Conservation (phyloP, 2,113 vertebrate species). For the Geococcyx californianus region DNA sequence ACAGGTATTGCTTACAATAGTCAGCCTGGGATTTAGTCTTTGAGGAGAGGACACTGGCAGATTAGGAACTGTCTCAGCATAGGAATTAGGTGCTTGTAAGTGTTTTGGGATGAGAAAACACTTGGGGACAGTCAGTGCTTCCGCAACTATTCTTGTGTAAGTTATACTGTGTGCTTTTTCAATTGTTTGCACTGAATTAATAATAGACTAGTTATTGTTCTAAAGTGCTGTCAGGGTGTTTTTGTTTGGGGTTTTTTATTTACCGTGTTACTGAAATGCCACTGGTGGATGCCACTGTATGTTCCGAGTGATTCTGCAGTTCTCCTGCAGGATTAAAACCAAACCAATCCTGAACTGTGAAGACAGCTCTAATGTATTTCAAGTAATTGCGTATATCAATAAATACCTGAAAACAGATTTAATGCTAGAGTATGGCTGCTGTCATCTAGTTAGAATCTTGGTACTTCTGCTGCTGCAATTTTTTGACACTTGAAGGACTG, state of each 20-base stretch:
- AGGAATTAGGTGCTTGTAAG: not conserved
- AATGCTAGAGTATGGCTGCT: not conserved
- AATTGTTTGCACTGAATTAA: not conserved
- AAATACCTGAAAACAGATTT: conserved; percentile 7
- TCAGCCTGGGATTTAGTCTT: not conserved
- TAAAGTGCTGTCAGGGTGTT: not conserved
- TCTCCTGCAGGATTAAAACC: not conserved
- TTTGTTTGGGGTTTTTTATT: not conserved
- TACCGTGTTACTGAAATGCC: not conserved
- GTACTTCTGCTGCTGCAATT: conserved; percentile 36
- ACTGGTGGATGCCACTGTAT: not conserved
- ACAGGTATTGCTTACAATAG: not conserved
- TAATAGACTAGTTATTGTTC: not conserved
- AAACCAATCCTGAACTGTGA: not conserved
- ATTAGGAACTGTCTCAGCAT: not conserved
- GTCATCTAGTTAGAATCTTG: conserved; percentile 36
- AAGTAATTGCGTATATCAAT: not conserved
- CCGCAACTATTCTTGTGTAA: not conserved
- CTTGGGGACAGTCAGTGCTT: not conserved
- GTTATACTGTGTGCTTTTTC: not conserved
- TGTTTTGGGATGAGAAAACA: not conserved
- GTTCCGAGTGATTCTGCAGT: not conserved
- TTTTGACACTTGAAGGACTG: conserved; percentile 23
- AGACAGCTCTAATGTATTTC: not conserved
- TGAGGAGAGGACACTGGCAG: not conserved